A percentile compares a stretch with the other conserved stretches of the same genome.
Evolutionary conservation across 2,888 invertebrate genomes (phyloP).

Genomic region (Nephrocerus scutellatus): DNA sequence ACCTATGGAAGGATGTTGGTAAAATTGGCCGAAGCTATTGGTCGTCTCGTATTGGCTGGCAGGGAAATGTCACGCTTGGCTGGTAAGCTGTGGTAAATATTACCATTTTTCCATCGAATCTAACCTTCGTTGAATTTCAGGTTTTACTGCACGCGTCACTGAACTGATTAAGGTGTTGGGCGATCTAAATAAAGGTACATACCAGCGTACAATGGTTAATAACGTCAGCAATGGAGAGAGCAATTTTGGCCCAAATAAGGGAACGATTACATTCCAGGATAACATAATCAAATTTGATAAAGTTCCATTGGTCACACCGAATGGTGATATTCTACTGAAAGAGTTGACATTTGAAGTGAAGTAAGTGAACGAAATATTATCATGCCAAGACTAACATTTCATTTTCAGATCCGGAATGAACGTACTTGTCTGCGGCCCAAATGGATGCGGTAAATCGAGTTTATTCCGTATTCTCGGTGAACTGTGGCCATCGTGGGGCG

Average conservation of each 20-base stretch:
- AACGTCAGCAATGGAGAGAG: constrained; percentile 37
- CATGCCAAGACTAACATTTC: not conserved
- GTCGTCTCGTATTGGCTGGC: constrained; percentile 88
- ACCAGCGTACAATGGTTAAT: constrained; percentile 54
- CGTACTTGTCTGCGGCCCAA: constrained; percentile 96
- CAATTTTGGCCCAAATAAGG: constrained; percentile 62
- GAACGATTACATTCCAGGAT: constrained; percentile 74
- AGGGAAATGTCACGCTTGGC: constrained; percentile 89
- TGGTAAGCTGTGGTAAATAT: constrained; percentile 55
- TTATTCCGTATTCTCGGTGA: constrained; percentile 94
- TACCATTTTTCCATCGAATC: too few species aligned
- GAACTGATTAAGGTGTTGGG: constrained; percentile 77
- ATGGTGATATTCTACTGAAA: constrained; percentile 88
- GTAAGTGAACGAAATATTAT: constrained; percentile 42
- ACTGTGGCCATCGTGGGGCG: constrained; percentile 95
- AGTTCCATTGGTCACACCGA: constrained; percentile 95
- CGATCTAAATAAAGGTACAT: constrained; percentile 74
- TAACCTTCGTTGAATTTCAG: constrained; percentile 23
- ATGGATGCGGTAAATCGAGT: constrained; percentile 97
- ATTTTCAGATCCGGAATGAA: constrained; percentile 76
- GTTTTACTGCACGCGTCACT: constrained; percentile 85
- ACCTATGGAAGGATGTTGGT: constrained; percentile 73
- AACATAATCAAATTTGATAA: constrained; percentile 84
- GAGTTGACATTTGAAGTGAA: constrained; percentile 85
- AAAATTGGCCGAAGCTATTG: constrained; percentile 97